Percentiles rank a stretch among this genome's conserved stretches.
Conservation (phyloP, 2,888 invertebrate species). For the Theretra japonica region DNA sequence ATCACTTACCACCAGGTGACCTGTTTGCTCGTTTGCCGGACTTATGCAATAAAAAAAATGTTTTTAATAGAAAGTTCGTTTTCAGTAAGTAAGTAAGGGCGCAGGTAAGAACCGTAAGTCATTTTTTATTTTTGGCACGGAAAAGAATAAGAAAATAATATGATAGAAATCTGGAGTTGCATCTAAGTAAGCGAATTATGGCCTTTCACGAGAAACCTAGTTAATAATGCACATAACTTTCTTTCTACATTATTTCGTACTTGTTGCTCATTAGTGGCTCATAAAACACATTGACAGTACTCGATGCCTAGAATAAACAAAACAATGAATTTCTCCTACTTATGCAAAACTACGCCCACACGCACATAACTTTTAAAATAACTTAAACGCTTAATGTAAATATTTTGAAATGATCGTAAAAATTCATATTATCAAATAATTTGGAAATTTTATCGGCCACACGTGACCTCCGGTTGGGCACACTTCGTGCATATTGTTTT, state of each 20-base stretch:
- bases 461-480: slow-evolving; percentile 5
- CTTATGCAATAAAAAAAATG: no score
- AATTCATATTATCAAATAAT: background rate
- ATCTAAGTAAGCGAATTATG: background rate
- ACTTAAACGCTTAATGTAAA: slow-evolving; percentile 10
- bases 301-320: slow-evolving; percentile 6
- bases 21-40: no score
- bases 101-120: no score
- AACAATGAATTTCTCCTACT: slow-evolving; percentile 10
- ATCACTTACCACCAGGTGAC: no score
- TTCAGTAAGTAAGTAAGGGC: no score
- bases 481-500: slow-evolving; percentile 1
- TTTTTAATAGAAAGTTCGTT: no score
- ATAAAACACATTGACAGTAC: slow-evolving; percentile 15
- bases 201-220: background rate
- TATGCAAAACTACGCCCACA: slow-evolving; percentile 27
- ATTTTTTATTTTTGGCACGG: no score
- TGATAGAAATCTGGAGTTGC: no score
- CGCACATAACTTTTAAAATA: background rate
- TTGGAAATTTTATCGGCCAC: slow-evolving; percentile 11
- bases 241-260: background rate
- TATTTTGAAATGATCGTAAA: slow-evolving; percentile 11
- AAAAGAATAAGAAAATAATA: no score
- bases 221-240: background rate
- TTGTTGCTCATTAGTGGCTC: background rate